These are phyloP conservation scores for Rhagophthalmus giganteus DNA, from an alignment of 2,888 invertebrate genomes.

Conservation along the genomic window DNA sequence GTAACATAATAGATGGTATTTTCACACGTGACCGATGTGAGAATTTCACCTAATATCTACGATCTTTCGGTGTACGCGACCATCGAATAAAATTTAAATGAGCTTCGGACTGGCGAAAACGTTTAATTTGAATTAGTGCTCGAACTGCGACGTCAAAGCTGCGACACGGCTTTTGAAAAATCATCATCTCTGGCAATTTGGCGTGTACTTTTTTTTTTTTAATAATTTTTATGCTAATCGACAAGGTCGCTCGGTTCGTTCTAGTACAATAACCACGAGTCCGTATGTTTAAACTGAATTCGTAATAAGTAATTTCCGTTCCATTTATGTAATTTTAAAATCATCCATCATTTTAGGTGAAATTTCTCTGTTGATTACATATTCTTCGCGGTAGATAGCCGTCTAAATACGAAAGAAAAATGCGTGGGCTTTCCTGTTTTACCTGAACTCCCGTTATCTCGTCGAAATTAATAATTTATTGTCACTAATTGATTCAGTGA, in stretches of 20 bases:
- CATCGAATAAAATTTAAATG: conserved; percentile 12
- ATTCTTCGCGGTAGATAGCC: too few relatives aligned
- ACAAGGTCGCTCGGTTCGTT: conserved; percentile 16
- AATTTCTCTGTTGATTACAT: neutral
- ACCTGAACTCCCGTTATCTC: conserved; percentile 10
- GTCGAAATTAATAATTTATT: conserved; percentile 12
- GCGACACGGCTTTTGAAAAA: too few relatives aligned
- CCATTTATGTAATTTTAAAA: conserved; percentile 13
- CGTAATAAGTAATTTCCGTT: conserved; percentile 14
- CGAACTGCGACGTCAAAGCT: too few relatives aligned
- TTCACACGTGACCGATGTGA: conserved; percentile 21
- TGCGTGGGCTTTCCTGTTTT: conserved; percentile 7
- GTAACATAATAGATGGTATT: neutral
- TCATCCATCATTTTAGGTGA: conserved; percentile 5
- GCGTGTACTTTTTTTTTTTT: too few relatives aligned
- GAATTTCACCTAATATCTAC: conserved; percentile 33
- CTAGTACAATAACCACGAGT: conserved; percentile 13
- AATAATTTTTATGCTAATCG: conserved; percentile 7
- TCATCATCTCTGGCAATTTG: too few relatives aligned
- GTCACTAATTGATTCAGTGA: conserved; percentile 12
- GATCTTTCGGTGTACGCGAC: conserved; percentile 4
- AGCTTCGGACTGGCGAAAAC: neutral
- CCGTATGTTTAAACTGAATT: conserved; percentile 9
- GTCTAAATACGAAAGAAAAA: too few relatives aligned
- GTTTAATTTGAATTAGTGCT: neutral